These are phyloP conservation scores for Trididemnum clinides DNA, from an alignment of 23 tunicate genomes.

Conservation along the genomic window DNA sequence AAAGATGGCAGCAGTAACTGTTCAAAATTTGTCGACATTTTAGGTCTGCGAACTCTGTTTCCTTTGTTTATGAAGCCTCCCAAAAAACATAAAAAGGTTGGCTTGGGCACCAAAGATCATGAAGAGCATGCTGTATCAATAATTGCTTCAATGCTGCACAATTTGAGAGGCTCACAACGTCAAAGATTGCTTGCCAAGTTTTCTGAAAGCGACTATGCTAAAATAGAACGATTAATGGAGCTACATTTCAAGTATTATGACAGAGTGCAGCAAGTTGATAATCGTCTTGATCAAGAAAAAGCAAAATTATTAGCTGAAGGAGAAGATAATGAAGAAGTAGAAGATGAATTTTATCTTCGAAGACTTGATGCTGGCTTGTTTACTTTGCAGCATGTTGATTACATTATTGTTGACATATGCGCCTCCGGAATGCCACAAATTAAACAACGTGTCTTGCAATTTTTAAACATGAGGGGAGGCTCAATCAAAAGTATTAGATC, in stretches of 20 bases:
- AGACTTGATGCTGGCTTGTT: constrained; percentile 87
- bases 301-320: constrained; percentile 50
- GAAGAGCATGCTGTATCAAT: constrained; percentile 88
- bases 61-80: constrained; percentile 97
- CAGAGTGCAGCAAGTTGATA: constrained; percentile 71
- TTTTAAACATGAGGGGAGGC: constrained; percentile 66
- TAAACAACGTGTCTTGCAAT: constrained; percentile 70
- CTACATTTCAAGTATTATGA: constrained; percentile 85
- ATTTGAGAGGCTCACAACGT: constrained; percentile 77
- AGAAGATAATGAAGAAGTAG: constrained; percentile 76
- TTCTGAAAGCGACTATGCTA: constrained; percentile 80
- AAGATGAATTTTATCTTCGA: constrained; percentile 77
- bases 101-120: constrained; percentile 76
- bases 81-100: constrained; percentile 84
- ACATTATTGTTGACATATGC: constrained; percentile 90
- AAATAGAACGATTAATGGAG: constrained; percentile 91
- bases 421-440: constrained; percentile 63
- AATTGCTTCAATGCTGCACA: constrained; percentile 81
- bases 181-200: constrained; percentile 82
- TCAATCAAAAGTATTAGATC: constrained; percentile 72
- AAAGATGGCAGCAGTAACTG: constrained; percentile 84
- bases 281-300: constrained; percentile 65
- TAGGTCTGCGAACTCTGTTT: constrained; percentile 87
- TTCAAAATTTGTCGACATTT: constrained; percentile 89
- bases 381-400: constrained; percentile 89